Evolutionary conservation across 2,888 invertebrate genomes (phyloP), one percentile per base, ranked within the genome.

Genomic region (Osmoderma eremita): DNA sequence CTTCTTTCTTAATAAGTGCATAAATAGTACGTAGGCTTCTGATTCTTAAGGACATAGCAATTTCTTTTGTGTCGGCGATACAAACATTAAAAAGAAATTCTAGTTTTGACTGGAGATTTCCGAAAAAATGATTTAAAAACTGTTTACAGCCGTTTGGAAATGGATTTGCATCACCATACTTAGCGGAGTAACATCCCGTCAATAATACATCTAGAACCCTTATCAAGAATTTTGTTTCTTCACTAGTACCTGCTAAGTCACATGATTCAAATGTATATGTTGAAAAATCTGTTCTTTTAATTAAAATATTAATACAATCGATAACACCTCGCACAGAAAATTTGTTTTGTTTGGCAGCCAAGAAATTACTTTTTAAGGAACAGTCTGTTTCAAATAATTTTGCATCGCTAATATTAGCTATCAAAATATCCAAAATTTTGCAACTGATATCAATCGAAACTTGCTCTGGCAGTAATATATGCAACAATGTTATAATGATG

Each of bases 61-160:
- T 54, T 56, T 70, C 67, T 24, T 69, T 63, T 61, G 68, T 61
- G 0, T 71, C 54, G 0, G 58, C 20, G 10, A 85, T 82, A 48
- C 86, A 85, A 72, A 88, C 84, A 74, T 88, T 88, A 0, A 86
- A 83, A 0, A 89, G 78, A 63, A 88, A 87, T 18, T 86, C 83
- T 3, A 88, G 80, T 75, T 86, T 87, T 1, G 84, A 81, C 63
- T 80, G 81, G 0, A 83, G 51, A 49, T 76, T 79, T 2, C 78
- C 78, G 71, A 86, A 86, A 45, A 85, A 81, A 63, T 80, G 80
- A 24, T 83, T 78, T 0, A 88, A 75, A 20, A 87, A 80, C 58
- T 81, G 80, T 70, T 85, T 83, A 0, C 86, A 76, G 3, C 84
- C 63, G 22, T 66, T 49, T 5, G 58, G 63, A 51, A 69, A 74